Base-by-base conservation (phyloP, 2,113 vertebrate species). In the Danio rerio region DNA sequence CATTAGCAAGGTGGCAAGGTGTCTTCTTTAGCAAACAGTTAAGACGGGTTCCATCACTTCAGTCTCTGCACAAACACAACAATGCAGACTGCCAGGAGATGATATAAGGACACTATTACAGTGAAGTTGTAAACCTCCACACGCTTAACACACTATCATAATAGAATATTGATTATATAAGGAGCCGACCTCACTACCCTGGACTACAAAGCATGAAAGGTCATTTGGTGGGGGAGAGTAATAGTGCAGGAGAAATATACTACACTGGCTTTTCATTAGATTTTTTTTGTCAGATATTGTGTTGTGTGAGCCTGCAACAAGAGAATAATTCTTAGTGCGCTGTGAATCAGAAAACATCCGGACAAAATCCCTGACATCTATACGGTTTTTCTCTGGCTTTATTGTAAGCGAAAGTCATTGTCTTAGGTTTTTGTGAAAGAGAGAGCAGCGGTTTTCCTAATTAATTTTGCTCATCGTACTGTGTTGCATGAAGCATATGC, bases 101-200 rank as follows among this genome's bases (percentile, higher is more conserved):
- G 92, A 94, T 94, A 94, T 93, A 94, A 90, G 88, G 90, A 93
- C 91, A 92, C 93, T 92, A 94, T 94, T 94, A 94, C 90, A 89
- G 92, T 88, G 56, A 89, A 93, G 94, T 93, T 94, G 94, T 94
- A 94, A 94, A 94, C 91, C 91, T 92, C 92, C 92, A 92, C 91
- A 91, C 92, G 92, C 92, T 94, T 92, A 89, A 92, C 92, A 89
- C 92, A 93, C 92, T 94, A 94, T 94, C 93, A 42, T 97, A 98
- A 97, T 97, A 95, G 92, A 96, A 96, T 98, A 98, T 97, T 97
- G 97, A 98, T 98, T 96, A 94, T 93, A 93, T 92, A 92, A 94
- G 94, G 94, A 94, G 93, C 91, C 92, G 91, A 94, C 90, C 91
- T 88, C 89, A 88, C 93, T 93, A 94, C 93, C 95, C 94, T 95